A percentile compares a stretch with the other conserved stretches of the same genome.
Evolutionary conservation across 2,113 vertebrate genomes (phyloP).

Genomic region (Lophotis ruficrista): DNA sequence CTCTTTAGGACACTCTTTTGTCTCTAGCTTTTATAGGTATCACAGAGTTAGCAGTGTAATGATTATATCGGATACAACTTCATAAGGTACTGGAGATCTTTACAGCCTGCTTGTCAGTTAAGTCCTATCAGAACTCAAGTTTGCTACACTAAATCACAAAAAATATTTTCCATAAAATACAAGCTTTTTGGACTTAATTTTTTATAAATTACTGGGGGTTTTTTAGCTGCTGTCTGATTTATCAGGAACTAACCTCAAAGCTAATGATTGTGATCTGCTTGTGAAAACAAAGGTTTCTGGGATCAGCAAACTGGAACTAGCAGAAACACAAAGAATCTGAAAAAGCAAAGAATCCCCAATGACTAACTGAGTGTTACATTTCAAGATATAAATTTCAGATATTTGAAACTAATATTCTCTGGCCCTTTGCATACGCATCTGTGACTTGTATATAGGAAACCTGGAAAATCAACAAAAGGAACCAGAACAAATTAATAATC

Average conservation of each 20-base stretch:
- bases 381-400: neutral
- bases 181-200: neutral
- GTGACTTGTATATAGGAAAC: neutral
- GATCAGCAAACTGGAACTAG: neutral
- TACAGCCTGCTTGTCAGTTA: neutral
- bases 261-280: neutral
- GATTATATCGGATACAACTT: neutral
- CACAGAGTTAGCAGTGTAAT: neutral
- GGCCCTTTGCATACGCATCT: neutral
- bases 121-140: neutral
- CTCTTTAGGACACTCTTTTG: neutral
- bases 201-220: neutral
- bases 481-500: conserved; percentile 56
- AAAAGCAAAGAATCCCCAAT: neutral
- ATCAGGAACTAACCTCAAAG: neutral
- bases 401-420: neutral
- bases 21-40: neutral
- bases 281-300: neutral
- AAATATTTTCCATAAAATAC: neutral
- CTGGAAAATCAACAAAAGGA: conserved; percentile 26
- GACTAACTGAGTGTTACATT: neutral
- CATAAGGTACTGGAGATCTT: neutral
- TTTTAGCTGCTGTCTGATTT: neutral
- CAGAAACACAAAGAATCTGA: neutral
- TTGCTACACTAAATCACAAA: neutral